phyloP scores from a whole-genome alignment of 2,797 vertebrate genomes.

The Pseudotriccus pelzelni region DNA sequence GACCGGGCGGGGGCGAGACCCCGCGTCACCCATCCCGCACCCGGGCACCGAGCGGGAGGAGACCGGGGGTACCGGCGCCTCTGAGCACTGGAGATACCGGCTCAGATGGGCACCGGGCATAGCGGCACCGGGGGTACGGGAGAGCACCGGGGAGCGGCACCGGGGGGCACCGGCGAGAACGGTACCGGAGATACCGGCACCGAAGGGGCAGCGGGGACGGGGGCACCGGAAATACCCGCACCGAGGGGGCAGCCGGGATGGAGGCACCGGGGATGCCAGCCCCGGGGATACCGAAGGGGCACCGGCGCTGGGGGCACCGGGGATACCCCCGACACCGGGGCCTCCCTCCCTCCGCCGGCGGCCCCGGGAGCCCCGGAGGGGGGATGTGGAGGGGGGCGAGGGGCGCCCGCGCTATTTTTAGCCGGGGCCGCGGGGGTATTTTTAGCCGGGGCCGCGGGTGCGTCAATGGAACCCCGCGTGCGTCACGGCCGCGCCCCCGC shows the following conservation, averaged over 20 bases:
- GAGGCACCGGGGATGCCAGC: not conserved
- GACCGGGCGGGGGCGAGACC: not conserved
- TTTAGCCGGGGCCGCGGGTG: slow-evolving; percentile 85
- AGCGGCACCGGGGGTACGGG: not conserved
- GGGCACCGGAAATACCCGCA: not conserved
- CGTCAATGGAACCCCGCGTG: slow-evolving; percentile 97
- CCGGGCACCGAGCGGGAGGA: not conserved
- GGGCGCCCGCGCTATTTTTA: slow-evolving; percentile 78
- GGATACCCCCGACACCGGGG: not conserved
- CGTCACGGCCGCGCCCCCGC: slow-evolving; percentile 83
- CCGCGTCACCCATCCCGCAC: not conserved
- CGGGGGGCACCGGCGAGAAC: not conserved
- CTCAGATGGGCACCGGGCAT: not conserved
- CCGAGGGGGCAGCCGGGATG: not conserved
- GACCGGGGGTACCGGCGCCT: not conserved
- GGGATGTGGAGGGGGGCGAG: not conserved
- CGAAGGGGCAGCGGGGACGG: too few species aligned
- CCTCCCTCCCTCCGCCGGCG: not conserved
- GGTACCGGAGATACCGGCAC: too few species aligned
- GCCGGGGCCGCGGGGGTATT: slow-evolving; percentile 78
- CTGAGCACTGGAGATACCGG: not conserved
- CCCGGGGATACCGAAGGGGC: not conserved
- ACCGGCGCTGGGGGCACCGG: not conserved
- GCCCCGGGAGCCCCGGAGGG: not conserved
- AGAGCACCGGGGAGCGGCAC: not conserved